A percentile compares a stretch with the other conserved stretches of the same genome.
These are phyloP conservation scores for Hermatobates lingyangjiaoensis DNA, from an alignment of 1,140 invertebrate species.

Conservation along the genomic window DNA sequence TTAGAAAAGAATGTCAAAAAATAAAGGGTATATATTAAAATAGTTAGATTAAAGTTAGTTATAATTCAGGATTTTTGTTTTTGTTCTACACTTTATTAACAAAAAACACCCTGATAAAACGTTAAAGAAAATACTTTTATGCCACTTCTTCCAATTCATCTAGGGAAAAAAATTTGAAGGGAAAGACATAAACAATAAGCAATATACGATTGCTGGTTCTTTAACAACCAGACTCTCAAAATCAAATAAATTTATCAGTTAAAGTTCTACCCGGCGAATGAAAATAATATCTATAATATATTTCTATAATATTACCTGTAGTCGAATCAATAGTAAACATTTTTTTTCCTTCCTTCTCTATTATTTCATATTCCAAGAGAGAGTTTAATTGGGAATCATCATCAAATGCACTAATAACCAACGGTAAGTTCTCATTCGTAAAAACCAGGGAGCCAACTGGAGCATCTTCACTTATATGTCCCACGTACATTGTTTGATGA, in stretches of 20 bases:
- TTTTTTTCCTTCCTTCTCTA: constrained; percentile 46
- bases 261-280: neutral
- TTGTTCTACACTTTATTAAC: too few relatives aligned
- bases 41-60: too few relatives aligned
- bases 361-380: constrained; percentile 63
- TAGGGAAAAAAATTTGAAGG: too few relatives aligned
- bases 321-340: constrained; percentile 74
- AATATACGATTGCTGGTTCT: neutral
- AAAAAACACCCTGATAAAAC: too few relatives aligned
- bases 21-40: too few relatives aligned
- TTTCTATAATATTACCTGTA: constrained; percentile 38
- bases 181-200: neutral
- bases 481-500: constrained; percentile 40
- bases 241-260: too few relatives aligned
- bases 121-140: too few relatives aligned
- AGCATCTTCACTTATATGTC: constrained; percentile 50
- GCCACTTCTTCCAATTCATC: too few relatives aligned
- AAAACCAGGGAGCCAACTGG: constrained; percentile 49
- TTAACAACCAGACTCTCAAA: too few relatives aligned
- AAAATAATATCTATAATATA: neutral
- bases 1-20: too few relatives aligned
- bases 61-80: too few relatives aligned
- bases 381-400: constrained; percentile 65
- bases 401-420: constrained; percentile 61
- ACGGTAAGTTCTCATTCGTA: constrained; percentile 40